Evolutionary conservation across 2,797 vertebrate species (phyloP).

Genomic region (Apogon hyalosoma): DNA sequence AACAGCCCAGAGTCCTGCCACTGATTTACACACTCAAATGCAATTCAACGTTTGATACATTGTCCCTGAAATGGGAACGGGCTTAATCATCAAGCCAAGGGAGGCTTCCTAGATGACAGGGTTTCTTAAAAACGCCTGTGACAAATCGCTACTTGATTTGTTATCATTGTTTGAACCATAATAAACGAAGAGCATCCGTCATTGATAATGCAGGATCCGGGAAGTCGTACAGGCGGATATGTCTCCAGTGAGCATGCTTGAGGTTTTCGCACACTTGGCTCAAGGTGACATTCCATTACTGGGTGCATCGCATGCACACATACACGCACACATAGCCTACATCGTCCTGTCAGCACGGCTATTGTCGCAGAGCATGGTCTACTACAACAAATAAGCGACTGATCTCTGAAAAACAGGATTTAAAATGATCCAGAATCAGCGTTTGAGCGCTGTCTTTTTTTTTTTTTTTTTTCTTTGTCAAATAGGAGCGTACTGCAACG

Average conservation of each 20-base stretch:
- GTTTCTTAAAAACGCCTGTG: conserved; percentile 35
- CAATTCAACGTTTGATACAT: conserved; percentile 19
- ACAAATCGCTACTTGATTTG: conserved; percentile 33
- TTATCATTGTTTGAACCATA: conserved; percentile 27
- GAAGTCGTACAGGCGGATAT: conserved; percentile 59
- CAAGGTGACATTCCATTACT: conserved; percentile 86
- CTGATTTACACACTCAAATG: conserved; percentile 21
- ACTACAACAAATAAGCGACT: conserved; percentile 11
- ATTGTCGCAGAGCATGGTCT: conserved; percentile 44
- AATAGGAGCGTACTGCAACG: conserved; percentile 38
- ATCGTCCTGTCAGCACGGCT: conserved; percentile 46
- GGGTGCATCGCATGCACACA: conserved; percentile 60
- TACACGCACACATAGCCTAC: conserved; percentile 23
- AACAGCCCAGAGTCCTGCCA: not conserved
- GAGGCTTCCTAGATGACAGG: conserved; percentile 7
- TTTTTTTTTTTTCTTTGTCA: conserved; percentile 52
- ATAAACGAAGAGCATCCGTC: conserved; percentile 49
- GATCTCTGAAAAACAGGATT: conserved; percentile 32
- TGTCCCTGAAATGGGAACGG: not conserved
- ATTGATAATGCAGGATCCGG: conserved; percentile 60
- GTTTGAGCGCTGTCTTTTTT: conserved; percentile 15
- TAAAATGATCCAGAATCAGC: conserved; percentile 16
- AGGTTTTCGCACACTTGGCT: conserved; percentile 81
- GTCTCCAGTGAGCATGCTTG: conserved; percentile 79
- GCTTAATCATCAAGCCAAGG: conserved; percentile 11